A percentile compares a stretch with the other conserved stretches of the same genome.
Conservation (phyloP, 2,888 invertebrate species). For the Lysandra bellargus region DNA sequence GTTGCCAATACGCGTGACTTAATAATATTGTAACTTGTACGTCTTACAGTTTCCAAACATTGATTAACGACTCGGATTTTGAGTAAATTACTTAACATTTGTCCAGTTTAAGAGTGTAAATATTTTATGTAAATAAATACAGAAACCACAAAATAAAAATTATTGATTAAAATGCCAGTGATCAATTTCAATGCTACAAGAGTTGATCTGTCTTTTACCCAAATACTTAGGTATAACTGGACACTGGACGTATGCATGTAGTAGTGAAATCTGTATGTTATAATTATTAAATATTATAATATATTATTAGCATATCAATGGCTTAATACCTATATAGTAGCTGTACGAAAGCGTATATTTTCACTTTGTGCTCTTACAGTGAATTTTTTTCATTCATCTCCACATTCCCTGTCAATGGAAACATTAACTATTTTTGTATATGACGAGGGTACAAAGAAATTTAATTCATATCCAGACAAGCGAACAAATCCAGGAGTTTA, state of each 20-base stretch:
- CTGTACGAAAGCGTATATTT: no score
- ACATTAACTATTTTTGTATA: background rate
- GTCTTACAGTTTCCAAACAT: constrained; percentile 14
- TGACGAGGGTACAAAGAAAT: background rate
- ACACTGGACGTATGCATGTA: no score
- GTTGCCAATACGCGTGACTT: constrained; percentile 39
- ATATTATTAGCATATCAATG: no score
- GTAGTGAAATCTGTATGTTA: no score
- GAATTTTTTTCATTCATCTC: background rate
- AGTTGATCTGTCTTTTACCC: no score
- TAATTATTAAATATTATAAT: no score
- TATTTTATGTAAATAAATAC: background rate
- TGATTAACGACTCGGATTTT: constrained; percentile 5
- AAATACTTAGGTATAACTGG: no score
- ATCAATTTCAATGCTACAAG: no score
- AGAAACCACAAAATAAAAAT: no score
- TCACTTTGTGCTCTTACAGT: no score
- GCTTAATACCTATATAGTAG: no score
- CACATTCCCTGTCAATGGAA: background rate
- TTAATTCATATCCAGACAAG: background rate
- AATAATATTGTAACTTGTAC: constrained; percentile 28
- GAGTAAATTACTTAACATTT: background rate
- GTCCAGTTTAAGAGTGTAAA: background rate
- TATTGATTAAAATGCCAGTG: no score
- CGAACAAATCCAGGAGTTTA: background rate